phyloP scores from a whole-genome alignment of 2,888 invertebrate genomes.

The Colostygia pectinataria region DNA sequence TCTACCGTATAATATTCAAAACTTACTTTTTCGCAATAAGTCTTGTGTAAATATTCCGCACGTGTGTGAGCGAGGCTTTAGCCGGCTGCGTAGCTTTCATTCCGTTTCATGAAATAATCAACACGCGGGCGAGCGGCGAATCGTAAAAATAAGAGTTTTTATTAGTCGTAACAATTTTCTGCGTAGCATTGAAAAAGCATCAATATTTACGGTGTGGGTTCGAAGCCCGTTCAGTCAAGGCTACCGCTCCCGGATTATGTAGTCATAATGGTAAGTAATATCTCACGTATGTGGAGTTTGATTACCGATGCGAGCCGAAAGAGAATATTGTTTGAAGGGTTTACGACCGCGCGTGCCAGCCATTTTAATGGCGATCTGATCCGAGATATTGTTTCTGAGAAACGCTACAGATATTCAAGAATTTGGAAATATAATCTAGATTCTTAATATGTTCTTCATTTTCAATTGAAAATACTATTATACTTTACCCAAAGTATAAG shows the following conservation, averaged over 20 bases:
- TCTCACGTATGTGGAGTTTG: constrained; percentile 24
- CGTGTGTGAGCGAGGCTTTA: neutral
- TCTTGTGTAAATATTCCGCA: neutral
- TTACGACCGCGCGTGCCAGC: constrained; percentile 12
- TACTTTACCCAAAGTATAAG: too few species aligned
- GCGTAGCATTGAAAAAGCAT: constrained; percentile 36
- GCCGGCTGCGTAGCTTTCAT: neutral
- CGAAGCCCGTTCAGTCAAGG: constrained; percentile 20
- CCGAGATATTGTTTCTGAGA: constrained; percentile 7
- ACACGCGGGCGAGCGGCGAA: constrained; percentile 33
- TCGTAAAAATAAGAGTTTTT: constrained; percentile 39
- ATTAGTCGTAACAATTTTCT: constrained; percentile 38
- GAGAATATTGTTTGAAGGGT: constrained; percentile 21
- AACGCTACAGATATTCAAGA: neutral
- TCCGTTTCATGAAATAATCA: constrained; percentile 36
- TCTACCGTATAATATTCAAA: too few species aligned
- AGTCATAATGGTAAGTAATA: constrained; percentile 28
- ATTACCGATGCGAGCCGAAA: constrained; percentile 9
- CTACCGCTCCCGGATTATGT: constrained; percentile 22
- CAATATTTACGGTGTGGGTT: constrained; percentile 36
- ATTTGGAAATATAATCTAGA: neutral
- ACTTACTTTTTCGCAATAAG: too few species aligned
- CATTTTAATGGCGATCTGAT: constrained; percentile 13
- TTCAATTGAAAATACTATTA: too few species aligned
- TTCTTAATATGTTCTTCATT: too few species aligned